Base-by-base conservation (phyloP, 2,113 vertebrate species). In the Engystomops pustulosus region DNA sequence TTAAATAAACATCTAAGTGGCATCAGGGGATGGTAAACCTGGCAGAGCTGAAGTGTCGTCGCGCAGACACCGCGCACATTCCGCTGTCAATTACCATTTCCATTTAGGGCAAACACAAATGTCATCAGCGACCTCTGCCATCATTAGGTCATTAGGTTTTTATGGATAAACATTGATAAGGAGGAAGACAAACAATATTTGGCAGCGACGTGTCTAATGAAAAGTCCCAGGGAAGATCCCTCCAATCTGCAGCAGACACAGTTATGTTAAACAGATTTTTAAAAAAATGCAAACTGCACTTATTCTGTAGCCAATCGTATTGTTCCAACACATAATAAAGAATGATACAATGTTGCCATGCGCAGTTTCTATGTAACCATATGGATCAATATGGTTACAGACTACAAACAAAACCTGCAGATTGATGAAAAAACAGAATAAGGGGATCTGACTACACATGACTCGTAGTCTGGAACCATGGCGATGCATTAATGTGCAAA, bases 1-100 rank as follows among this genome's bases (percentile, higher is more conserved):
- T 78, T 78, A 78, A 78, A 60, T 78, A 41, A 78, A 78, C 75
- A 78, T 78, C 51, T 78, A 78, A 60, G 75, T 60, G 75, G 75
- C 53, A 78, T 58, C 32, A 34, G 55, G 75, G 75, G 51, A 20
- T 38, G 15, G 7, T 8, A 25, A 41, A 41, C 3, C 34, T 78
- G 75, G 51, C 75, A 41, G 47, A 23, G 74, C 74, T 20, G 49
- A 76, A n/a, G 75, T 3, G 51, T 1, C 34, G 3, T 4, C 32
- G 4, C 30, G n/a, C n/a, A n/a, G n/a, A 58, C 38, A 60, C 53
- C 51, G 34, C 51, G 34, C 32, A 6, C 75, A 27, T 67, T 10
- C 75, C 17, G 51, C 74, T 25, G 74, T 77, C 74, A 77, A 77
- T 77, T 77, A 77, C 30, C 1, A 58, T 55, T 58, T 77, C 49